A percentile compares a stretch with the other conserved stretches of the same genome.
These are phyloP conservation scores for Rosalia funebris DNA, from an alignment of 2,888 invertebrate species.

Conservation along the genomic window DNA sequence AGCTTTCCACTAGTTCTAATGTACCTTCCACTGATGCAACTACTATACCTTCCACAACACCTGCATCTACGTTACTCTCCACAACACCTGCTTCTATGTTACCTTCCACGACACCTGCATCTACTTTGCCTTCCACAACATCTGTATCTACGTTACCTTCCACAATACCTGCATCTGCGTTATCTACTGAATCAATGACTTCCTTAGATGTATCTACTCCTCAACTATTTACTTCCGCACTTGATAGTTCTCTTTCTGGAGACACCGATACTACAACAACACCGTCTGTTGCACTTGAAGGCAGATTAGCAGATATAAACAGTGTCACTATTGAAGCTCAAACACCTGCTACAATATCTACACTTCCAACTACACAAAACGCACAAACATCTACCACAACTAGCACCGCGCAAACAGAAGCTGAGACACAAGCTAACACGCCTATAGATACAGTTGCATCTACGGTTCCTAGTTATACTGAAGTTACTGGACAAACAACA, in stretches of 20 bases:
- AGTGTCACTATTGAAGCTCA: slow-evolving; percentile 12
- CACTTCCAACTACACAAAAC: slow-evolving; percentile 20
- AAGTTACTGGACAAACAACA: slow-evolving; percentile 20
- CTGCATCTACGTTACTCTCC: background rate
- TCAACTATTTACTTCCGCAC: slow-evolving; percentile 44
- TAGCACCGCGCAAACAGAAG: slow-evolving; percentile 24
- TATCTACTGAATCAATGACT: background rate
- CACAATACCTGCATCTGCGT: background rate
- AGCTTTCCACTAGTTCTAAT: background rate
- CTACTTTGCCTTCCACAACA: slow-evolving; percentile 1
- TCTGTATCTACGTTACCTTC: background rate
- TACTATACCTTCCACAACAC: background rate
- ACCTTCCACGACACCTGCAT: slow-evolving; percentile 16
- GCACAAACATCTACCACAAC: slow-evolving; percentile 27
- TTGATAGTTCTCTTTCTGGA: background rate
- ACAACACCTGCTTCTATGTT: background rate
- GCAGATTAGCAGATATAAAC: slow-evolving; percentile 20
- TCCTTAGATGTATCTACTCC: background rate
- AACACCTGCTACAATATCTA: slow-evolving; percentile 21
- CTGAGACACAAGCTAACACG: slow-evolving; percentile 13
- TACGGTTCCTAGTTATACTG: slow-evolving; percentile 32
- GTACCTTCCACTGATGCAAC: slow-evolving; percentile 19
- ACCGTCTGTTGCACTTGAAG: background rate
- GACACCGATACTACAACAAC: background rate
- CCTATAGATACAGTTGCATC: slow-evolving; percentile 50